Base-by-base conservation (phyloP, 2,113 vertebrate species). In the Hyperopisus bebe region DNA sequence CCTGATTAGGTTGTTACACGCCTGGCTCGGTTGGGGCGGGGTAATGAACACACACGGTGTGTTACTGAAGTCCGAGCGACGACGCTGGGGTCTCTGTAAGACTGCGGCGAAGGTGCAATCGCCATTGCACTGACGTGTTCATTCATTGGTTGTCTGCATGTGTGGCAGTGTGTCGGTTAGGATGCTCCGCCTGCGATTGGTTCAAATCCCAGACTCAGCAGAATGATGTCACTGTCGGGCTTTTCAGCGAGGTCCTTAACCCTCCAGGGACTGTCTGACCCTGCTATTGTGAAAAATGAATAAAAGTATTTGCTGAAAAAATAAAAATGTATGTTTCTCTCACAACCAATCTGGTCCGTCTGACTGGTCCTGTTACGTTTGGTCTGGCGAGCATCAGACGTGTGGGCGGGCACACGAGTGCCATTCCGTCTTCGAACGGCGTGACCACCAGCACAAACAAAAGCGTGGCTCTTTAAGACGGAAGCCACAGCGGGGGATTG, bases 301-400 rank as follows among this genome's bases (percentile, higher is more conserved):
- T 83, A 70, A 87, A 86, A 90, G 4, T 19, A 87, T 86, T 24
- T 86, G 47, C 85, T 86, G 85, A 51, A 86, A 51, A 46, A 86
- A 82, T 44, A 42, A 39, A 82, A 70, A 70, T 31, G 24, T 3
- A 27, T 27, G 62, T 70, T 70, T 66, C n/a, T 11, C 62, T 66
- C 9, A 0, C 9, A 3, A 4, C 27, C 62, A 13, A 70, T 70
- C n/a, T 70, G 62, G 27, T 70, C 15, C 8, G 35, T 5, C 17
- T 80, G 74, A 10, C 31, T 39, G 35, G 15, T 3, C 74, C 35
- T 80, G 35, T 39, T 19, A 6, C 2, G 74, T 19, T 80, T 11
- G 70, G 74, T 15, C 35, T 27, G 74, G 13, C 15, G 35, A 80
- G n/a, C 3, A 3, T 13, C 27, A 70, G n/a, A 31, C 62, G 3